phyloP scores from a whole-genome alignment of 2,888 invertebrate species.

The Parthenolecanium corni region DNA sequence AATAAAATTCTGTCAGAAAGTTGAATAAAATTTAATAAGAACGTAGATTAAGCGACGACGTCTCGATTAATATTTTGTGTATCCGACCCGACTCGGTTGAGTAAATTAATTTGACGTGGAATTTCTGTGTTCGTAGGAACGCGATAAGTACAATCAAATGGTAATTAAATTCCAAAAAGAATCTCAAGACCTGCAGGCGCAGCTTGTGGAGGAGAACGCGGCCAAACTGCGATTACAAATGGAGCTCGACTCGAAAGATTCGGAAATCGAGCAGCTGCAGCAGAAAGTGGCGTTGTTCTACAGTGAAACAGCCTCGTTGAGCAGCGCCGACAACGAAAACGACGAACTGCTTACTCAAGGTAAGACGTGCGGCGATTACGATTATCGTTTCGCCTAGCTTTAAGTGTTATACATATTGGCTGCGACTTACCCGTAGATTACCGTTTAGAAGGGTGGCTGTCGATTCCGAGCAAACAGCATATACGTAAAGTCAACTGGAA shows the following conservation, averaged over 20 bases:
- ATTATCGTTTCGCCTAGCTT: background rate
- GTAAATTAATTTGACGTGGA: no score
- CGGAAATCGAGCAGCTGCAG: conserved; percentile 84
- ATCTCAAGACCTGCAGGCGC: conserved; percentile 71
- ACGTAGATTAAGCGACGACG: no score
- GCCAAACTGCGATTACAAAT: conserved; percentile 70
- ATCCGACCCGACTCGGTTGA: no score
- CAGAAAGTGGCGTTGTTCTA: conserved; percentile 68
- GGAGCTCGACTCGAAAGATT: conserved; percentile 95
- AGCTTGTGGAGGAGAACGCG: conserved; percentile 68
- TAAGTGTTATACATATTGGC: background rate
- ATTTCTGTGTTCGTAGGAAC: conserved; percentile 47
- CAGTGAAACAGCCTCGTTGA: conserved; percentile 80
- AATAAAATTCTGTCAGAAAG: no score
- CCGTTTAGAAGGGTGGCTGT: conserved; percentile 86
- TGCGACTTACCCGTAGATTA: conserved; percentile 35
- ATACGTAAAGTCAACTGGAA: conserved; percentile 93
- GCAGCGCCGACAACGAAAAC: conserved; percentile 72
- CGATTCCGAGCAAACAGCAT: conserved; percentile 89
- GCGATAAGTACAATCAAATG: conserved; percentile 85
- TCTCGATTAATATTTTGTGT: no score
- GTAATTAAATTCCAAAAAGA: conserved; percentile 72
- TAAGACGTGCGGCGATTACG: conserved; percentile 10
- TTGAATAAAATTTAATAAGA: no score
- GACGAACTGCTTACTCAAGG: conserved; percentile 37